Conservation (phyloP, 2,888 invertebrate species). For the Oligia fasciuncula region DNA sequence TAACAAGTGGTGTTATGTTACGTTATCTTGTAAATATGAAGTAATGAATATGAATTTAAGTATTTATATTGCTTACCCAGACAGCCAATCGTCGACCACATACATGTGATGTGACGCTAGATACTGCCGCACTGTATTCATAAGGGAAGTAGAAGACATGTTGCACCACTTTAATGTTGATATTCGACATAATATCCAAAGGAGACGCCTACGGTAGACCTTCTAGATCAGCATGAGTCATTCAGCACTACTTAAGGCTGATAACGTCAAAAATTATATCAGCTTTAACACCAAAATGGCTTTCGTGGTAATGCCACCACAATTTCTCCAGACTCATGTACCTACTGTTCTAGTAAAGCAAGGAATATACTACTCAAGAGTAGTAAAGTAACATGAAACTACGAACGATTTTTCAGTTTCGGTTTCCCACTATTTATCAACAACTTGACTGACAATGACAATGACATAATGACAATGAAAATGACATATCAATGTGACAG, state of each 20-base stretch:
- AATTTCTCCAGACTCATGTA: background rate
- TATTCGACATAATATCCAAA: slow-evolving; percentile 23
- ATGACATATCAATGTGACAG: slow-evolving; percentile 15
- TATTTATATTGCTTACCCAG: slow-evolving; percentile 74
- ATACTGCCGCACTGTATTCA: slow-evolving; percentile 76
- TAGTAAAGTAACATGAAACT: too few species aligned
- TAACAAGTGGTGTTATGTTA: background rate
- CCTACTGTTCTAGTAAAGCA: background rate
- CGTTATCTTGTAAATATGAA: background rate
- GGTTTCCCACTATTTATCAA: slow-evolving; percentile 53
- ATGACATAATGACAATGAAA: background rate
- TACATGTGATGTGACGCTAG: slow-evolving; percentile 79
- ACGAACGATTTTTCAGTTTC: background rate
- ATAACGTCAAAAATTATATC: background rate
- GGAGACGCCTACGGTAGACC: background rate
- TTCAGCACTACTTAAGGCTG: background rate
- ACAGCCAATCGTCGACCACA: slow-evolving; percentile 83
- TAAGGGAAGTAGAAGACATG: slow-evolving; percentile 56
- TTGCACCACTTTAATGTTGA: slow-evolving; percentile 13
- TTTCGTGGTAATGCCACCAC: background rate
- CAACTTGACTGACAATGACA: slow-evolving; percentile 3
- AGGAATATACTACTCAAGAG: too few species aligned
- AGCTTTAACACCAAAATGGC: background rate
- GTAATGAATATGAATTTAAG: background rate
- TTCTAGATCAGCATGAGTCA: background rate